These are phyloP conservation scores for Aproaerema taeniolella DNA, from an alignment of 2,888 invertebrate genomes.

Conservation along the genomic window DNA sequence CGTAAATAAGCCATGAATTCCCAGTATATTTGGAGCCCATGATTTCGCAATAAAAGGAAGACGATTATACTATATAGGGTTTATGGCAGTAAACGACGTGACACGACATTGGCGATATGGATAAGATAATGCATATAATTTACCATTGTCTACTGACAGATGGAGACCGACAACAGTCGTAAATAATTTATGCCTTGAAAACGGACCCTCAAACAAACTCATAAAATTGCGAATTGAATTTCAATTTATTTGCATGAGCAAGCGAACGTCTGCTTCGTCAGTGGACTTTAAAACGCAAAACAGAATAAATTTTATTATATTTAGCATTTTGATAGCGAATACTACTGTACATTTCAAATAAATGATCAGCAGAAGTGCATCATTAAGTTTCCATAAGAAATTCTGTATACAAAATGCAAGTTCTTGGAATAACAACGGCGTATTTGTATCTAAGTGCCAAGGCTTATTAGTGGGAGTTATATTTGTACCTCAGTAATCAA, in stretches of 20 bases:
- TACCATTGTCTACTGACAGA: constrained; percentile 9
- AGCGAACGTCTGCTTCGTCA: constrained; percentile 21
- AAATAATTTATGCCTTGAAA: constrained; percentile 12
- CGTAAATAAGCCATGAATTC: background rate
- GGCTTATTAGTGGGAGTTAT: too few species aligned
- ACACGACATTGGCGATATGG: too few species aligned
- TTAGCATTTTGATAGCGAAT: too few species aligned
- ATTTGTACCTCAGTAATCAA: too few species aligned
- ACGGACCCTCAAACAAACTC: constrained; percentile 4
- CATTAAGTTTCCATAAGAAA: too few species aligned
- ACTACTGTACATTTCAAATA: too few species aligned
- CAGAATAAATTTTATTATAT: background rate
- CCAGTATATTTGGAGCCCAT: background rate
- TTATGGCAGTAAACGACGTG: background rate
- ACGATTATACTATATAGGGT: background rate
- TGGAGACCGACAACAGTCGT: constrained; percentile 7
- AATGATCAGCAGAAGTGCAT: too few species aligned
- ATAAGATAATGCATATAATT: too few species aligned
- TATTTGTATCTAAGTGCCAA: too few species aligned
- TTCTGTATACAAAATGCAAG: too few species aligned
- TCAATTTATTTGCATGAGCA: constrained; percentile 28
- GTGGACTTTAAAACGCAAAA: background rate
- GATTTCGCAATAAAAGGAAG: background rate
- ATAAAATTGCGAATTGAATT: constrained; percentile 20
- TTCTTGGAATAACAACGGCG: too few species aligned